Percentiles rank a stretch among this genome's conserved stretches.
These are phyloP conservation scores for Andrena flavipes DNA, from an alignment of 2,888 invertebrate genomes.

Conservation along the genomic window DNA sequence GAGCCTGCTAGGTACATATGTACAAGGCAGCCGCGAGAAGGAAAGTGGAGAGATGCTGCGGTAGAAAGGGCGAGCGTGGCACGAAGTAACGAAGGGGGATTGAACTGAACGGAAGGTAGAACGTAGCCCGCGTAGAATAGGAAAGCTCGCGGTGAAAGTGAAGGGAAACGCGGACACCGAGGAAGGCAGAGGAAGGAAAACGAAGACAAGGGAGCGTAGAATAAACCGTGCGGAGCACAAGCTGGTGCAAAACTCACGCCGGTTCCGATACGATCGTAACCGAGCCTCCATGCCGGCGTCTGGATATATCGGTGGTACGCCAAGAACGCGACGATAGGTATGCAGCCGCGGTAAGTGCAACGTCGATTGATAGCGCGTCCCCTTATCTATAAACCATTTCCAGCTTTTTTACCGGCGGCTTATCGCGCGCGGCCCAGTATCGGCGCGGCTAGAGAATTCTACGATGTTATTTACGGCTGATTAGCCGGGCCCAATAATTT, in stretches of 20 bases:
- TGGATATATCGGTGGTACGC: conserved; percentile 61
- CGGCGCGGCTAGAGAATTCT: conserved; percentile 40
- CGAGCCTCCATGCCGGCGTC: conserved; percentile 24
- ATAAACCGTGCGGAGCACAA: conserved; percentile 39
- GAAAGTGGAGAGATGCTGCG: background rate
- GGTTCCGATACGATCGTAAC: conserved; percentile 58
- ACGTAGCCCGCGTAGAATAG: background rate
- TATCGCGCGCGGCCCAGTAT: conserved; percentile 34
- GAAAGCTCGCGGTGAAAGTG: background rate
- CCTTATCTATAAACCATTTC: conserved; percentile 64
- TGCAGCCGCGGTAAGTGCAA: conserved; percentile 58
- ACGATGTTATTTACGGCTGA: conserved; percentile 55
- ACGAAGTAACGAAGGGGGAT: background rate
- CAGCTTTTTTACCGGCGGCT: conserved; percentile 19
- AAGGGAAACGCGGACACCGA: background rate
- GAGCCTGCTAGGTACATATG: background rate
- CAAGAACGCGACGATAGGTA: conserved; percentile 69
- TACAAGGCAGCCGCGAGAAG: background rate
- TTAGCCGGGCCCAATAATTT: conserved; percentile 42
- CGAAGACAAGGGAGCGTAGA: background rate
- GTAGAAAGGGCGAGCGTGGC: background rate
- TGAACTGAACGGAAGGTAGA: background rate
- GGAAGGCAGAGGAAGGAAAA: background rate
- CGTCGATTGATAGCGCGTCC: conserved; percentile 68
- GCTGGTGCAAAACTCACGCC: conserved; percentile 45